phyloP scores from a whole-genome alignment of 2,888 invertebrate species.

The Theodoxus fluviatilis region DNA sequence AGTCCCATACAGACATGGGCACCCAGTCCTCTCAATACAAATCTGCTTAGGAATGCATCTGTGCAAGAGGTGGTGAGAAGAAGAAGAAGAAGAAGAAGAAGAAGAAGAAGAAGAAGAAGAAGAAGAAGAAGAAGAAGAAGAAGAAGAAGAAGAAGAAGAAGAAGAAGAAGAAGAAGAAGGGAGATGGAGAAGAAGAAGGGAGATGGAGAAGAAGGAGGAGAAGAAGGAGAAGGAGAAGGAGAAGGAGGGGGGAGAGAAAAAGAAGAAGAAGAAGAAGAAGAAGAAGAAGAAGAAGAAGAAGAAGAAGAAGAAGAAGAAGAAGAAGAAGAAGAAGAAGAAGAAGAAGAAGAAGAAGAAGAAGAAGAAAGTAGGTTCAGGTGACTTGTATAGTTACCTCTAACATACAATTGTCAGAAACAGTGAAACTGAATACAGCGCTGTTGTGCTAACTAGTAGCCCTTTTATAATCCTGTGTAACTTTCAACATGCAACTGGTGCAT shows the following conservation, averaged over 20 bases:
- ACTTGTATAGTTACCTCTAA: too few relatives aligned
- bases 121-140: neutral
- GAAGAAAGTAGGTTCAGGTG: too few relatives aligned
- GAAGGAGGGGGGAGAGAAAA: too few relatives aligned
- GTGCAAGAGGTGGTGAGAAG: neutral
- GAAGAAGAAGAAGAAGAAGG: neutral
- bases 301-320: neutral
- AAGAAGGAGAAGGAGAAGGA: neutral
- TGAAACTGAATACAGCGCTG: too few relatives aligned
- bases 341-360: neutral
- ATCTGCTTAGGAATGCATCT: neutral
- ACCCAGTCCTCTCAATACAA: neutral
- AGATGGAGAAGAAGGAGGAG: neutral
- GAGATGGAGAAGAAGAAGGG: neutral
- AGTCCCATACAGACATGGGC: too few relatives aligned
- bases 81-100: neutral
- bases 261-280: neutral
- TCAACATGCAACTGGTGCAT: too few relatives aligned
- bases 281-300: neutral
- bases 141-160: conserved; percentile 1
- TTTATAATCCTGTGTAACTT: too few relatives aligned
- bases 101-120: neutral
- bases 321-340: neutral
- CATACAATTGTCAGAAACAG: too few relatives aligned
- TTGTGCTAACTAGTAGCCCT: too few relatives aligned